Base-by-base conservation (phyloP, 1,140 invertebrate genomes). In the Lasioglossum baleicum region DNA sequence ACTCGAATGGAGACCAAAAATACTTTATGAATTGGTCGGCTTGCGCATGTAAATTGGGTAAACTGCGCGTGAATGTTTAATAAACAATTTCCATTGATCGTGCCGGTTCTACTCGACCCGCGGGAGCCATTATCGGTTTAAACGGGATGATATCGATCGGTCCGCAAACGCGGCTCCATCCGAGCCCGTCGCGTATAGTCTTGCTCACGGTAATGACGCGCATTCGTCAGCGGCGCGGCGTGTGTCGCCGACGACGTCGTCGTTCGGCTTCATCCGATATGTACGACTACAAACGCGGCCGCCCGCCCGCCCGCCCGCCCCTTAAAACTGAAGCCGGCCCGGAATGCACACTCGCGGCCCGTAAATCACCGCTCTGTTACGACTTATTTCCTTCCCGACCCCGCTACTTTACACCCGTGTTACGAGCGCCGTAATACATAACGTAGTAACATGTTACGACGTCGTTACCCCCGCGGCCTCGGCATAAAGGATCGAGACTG, bases 401-500 rank as follows among this genome's bases (percentile, higher is more conserved):
- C 17, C 31, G 31, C 42, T 68, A 66, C 80, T 63, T 70, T 31
- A 7, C 77, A 44, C 42, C 56, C 68, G n/a, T 64, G 53, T 79
- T 78, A 78, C 80, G 71, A 58, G 56, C 60, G 22, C 22, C 61
- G 81, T 84, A 78, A 84, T 85, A 84, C 73, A 78, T 84, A 81
- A 85, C 71, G 66, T 26, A 66, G 77, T 84, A 85, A 85, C 83
- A 53, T 26, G 75, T 85, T 85, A 81, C 69, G 79, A 85, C 83
- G 60, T 76, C 78, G 64, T 74, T 75, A 68, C 44, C 64, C 53
- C 51, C 51, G 15, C 51, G 51, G 51, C 51, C 51, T 40, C 51
- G 61, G 15, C 53, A 75, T 61, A 66, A 75, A 58, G 63, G 61
- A 78, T 71, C 64, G 76, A 15, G 60, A 65, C 22, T 73, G 60